Evolutionary conservation across 1,140 invertebrate species (phyloP), one percentile per base, ranked within the genome.

Genomic region (Lordiphosa stackelbergi): DNA sequence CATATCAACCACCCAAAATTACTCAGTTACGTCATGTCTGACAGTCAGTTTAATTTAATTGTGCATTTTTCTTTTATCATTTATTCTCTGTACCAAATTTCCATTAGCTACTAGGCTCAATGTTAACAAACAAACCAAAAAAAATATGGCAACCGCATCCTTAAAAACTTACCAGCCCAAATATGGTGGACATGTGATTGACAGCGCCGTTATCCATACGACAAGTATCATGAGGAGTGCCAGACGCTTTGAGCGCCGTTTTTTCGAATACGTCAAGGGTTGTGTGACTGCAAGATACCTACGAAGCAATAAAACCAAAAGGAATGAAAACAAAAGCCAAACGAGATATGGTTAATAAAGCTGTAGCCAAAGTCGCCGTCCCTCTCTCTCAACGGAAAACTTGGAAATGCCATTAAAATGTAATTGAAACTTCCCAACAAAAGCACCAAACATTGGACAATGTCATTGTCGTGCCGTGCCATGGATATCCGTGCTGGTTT

Each of bases 231-330:
- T 95, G 19, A 92, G 88, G 8, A 93, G 89, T 0, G 94, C 94
- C 49, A 96, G 89, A 70, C 94, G 91, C 88, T 94, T 94, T 9
- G 93, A 94, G 28, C 94, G 90, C 52, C 94, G 88, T 81, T 92
- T 91, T 62, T 93, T 91, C 24, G 94, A 94, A 88, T 96, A 95
- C 61, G 93, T 92, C 47, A 97, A 86, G 0, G 94, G 94, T 73
- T 94, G 92, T 41, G 94, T 96, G 35, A 97, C 95, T n/a, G 95
- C 95, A 48, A 95, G 90, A 88, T 96, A 97, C 43, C 95, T 85
- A 66, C 46, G 66, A 53, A 58, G 53, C 55, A 71, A 71, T 71
- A 65, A 60, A 63, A 57, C 37, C 49, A 61, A 57, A 54, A 56
- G 56, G 45, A 55, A 53, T 37, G 28, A 70, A 84, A 84, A 83